Evolutionary conservation across 1,140 invertebrate species (phyloP).

Genomic region (Berghia stephanieae): DNA sequence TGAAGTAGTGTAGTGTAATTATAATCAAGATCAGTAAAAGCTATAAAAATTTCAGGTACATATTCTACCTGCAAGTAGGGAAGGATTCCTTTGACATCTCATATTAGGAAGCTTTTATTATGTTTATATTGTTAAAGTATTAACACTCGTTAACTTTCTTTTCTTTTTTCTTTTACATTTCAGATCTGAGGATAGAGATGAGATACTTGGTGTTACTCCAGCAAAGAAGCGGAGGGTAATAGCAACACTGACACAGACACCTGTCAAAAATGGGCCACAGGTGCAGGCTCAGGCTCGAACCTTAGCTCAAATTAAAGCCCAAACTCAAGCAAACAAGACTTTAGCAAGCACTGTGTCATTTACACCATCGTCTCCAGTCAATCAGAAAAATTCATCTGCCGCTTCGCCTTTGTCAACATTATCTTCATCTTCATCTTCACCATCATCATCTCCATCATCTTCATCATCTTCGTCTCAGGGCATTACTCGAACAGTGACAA

Average conservation of each 20-base stretch:
- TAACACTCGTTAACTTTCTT: too few relatives aligned
- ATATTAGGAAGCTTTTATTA: too few relatives aligned
- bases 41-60: too few relatives aligned
- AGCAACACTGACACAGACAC: neutral
- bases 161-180: neutral
- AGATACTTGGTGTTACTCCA: constrained; percentile 29
- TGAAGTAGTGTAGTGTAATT: too few relatives aligned
- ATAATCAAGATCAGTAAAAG: too few relatives aligned
- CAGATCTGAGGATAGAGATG: constrained; percentile 31
- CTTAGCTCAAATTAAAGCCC: constrained; percentile 55
- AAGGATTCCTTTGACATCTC: too few relatives aligned
- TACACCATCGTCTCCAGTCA: neutral
- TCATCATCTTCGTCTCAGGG: constrained; percentile 20
- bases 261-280: constrained; percentile 34
- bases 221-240: constrained; percentile 35
- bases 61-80: too few relatives aligned
- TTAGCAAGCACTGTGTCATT: neutral
- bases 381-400: constrained; percentile 4
- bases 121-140: too few relatives aligned
- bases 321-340: constrained; percentile 49
- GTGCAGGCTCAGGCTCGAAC: constrained; percentile 49
- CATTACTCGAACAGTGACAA: constrained; percentile 31
- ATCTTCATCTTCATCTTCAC: neutral
- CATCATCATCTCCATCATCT: neutral
- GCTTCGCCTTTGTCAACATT: neutral